phyloP scores from a whole-genome alignment of 2,888 invertebrate genomes.

The Drosophila tanythrix region DNA sequence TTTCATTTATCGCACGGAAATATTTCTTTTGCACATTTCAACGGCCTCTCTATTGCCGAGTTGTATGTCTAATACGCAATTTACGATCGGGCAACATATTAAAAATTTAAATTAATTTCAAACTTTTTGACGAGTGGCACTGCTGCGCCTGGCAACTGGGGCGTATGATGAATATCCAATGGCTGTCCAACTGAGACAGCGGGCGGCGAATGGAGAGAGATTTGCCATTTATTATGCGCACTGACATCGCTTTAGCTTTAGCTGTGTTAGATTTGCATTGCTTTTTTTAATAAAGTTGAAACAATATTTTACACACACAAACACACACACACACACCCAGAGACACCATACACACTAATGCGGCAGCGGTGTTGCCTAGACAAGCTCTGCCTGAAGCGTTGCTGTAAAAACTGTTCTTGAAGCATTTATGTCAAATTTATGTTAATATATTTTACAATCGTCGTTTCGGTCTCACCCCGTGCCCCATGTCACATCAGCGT shows the following conservation, averaged over 20 bases:
- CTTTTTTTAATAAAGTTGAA: slow-evolving; percentile 82
- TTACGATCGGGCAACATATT: slow-evolving; percentile 63
- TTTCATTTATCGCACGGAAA: slow-evolving; percentile 15
- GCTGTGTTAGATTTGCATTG: slow-evolving; percentile 60
- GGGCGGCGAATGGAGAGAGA: slow-evolving; percentile 22
- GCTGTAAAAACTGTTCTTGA: slow-evolving; percentile 56
- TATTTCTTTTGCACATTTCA: slow-evolving; percentile 32
- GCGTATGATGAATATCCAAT: slow-evolving; percentile 64
- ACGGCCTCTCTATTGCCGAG: neutral
- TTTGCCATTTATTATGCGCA: slow-evolving; percentile 64
- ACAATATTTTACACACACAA: slow-evolving; percentile 68
- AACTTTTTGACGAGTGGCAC: slow-evolving; percentile 48
- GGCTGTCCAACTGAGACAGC: slow-evolving; percentile 28
- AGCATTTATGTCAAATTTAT: slow-evolving; percentile 83
- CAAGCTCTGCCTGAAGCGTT: slow-evolving; percentile 22
- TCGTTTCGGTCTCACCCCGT: slow-evolving; percentile 43
- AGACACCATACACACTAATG: slow-evolving; percentile 11
- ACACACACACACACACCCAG: slow-evolving; percentile 26
- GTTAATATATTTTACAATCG: slow-evolving; percentile 79
- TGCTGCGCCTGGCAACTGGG: slow-evolving; percentile 29
- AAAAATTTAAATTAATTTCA: slow-evolving; percentile 76
- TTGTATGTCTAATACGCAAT: slow-evolving; percentile 48
- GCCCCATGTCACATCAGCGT: slow-evolving; percentile 43
- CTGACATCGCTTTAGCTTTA: slow-evolving; percentile 47
- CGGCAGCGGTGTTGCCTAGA: slow-evolving; percentile 8